A percentile compares a stretch with the other conserved stretches of the same genome.
These are phyloP conservation scores for Sicus ferrugineus DNA, from an alignment of 2,888 invertebrate species.

Conservation along the genomic window DNA sequence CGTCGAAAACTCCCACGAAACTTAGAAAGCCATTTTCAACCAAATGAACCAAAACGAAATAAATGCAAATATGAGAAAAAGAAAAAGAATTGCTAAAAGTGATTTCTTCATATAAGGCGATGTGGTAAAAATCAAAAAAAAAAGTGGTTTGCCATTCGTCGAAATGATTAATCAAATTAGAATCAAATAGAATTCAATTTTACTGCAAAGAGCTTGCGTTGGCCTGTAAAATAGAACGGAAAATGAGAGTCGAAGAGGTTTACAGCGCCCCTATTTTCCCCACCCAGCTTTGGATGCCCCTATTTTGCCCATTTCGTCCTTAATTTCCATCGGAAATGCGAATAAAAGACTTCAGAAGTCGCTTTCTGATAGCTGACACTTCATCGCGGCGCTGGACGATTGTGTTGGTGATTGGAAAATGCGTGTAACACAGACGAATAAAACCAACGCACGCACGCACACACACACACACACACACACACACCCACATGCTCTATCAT, in stretches of 20 bases:
- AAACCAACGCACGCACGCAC: background rate
- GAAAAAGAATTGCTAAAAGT: too few species aligned
- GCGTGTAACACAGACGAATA: background rate
- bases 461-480: constrained; percentile 1
- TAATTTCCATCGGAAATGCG: background rate
- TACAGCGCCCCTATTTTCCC: background rate
- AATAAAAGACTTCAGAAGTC: constrained; percentile 14
- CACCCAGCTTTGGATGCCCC: background rate
- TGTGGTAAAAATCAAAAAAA: too few species aligned
- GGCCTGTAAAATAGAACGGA: too few species aligned
- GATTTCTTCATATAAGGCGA: too few species aligned
- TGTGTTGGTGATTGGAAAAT: constrained; percentile 23
- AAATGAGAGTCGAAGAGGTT: background rate
- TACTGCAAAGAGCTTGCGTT: too few species aligned
- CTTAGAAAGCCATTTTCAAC: too few species aligned
- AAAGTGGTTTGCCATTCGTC: too few species aligned
- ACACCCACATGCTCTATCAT: constrained; percentile 7
- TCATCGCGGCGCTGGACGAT: constrained; percentile 3
- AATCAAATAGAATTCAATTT: too few species aligned
- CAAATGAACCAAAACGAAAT: background rate
- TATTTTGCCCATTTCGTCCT: background rate
- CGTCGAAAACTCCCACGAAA: too few species aligned
- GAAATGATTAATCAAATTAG: too few species aligned
- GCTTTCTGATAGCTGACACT: constrained; percentile 13
- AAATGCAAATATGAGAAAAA: too few species aligned